These are phyloP conservation scores for Saccostrea cuccullata DNA, from an alignment of 1,140 invertebrate genomes.

Conservation along the genomic window DNA sequence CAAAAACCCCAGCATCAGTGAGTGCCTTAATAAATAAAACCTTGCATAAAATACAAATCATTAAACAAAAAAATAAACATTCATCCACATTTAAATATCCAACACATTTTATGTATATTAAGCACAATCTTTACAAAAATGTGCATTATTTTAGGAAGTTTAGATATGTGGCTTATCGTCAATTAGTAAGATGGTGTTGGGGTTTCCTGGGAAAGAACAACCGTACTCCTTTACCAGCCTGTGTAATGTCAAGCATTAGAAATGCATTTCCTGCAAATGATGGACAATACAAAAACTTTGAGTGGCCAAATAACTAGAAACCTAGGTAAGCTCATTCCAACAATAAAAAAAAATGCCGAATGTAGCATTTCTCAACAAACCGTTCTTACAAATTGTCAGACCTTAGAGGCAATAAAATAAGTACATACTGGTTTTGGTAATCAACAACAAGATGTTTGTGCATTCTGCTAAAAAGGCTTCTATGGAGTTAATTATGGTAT, in stretches of 20 bases:
- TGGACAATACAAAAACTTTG: background rate
- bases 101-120: background rate
- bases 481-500: background rate
- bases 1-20: background rate
- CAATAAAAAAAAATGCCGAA: no score
- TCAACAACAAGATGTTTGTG: no score
- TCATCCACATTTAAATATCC: background rate
- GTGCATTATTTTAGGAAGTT: background rate
- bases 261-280: conserved; percentile 24
- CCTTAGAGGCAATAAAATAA: no score
- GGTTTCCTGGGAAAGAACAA: background rate
- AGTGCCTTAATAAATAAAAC: conserved; percentile 4
- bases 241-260: background rate
- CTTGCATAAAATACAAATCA: background rate
- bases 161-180: no score
- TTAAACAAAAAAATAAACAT: background rate
- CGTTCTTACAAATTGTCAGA: no score
- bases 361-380: no score
- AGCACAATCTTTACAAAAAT: background rate
- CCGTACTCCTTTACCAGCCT: conserved; percentile 16
- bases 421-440: no score
- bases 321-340: no score
- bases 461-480: background rate
- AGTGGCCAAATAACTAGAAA: no score
- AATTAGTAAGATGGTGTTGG: no score